Base-by-base conservation (phyloP, 1,140 invertebrate genomes). In the Plutomurus gul region DNA sequence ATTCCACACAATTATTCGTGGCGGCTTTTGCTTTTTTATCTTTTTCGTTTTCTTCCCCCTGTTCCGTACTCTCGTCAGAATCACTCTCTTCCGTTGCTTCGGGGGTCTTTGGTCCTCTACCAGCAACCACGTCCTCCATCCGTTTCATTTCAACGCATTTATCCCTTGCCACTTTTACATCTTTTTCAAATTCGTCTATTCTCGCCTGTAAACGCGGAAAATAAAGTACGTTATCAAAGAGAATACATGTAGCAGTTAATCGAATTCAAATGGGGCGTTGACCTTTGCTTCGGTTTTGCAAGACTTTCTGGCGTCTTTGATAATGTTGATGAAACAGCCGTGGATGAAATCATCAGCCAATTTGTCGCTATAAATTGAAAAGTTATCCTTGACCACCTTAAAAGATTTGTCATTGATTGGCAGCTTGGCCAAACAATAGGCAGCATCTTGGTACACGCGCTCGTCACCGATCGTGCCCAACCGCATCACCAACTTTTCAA, bases 141-240 rank as follows among this genome's bases (percentile, higher is more conserved):
- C 79, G 40, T 30, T 77, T 30, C 10, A 43, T 56, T 46, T 79
- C 75, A 13, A 79, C 22, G 25, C 81, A 82, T 51, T 82, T 82
- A 1, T 46, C 75, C 16, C 74, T 20, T 18, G 47, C 25, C 13
- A 40, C 74, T 27, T 40, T 13, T 5, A 82, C 22, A 3, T 82
- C 78, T 37, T 77, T 79, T 37, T 82, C 81, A 47, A 22, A 82
- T 25, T 82, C 81, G 6, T 82, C 81, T 27, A 82, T 47, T 77
- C 75, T 82, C 0, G 36, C 39, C 81, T 82, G 22, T 3, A 56
- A 71, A 33, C n/a, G 30, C 36, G 37, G 18, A 20, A 74, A 33
- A 18, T 30, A 74, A 43, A 46, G n/a, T n/a, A n/a, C n/a, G n/a
- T n/a, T n/a, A n/a, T n/a, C n/a, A n/a, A n/a, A n/a, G n/a, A n/a